Evolutionary conservation across 2,113 vertebrate species (phyloP), one percentile per base, ranked within the genome.

Genomic region (Barnardius zonarius): DNA sequence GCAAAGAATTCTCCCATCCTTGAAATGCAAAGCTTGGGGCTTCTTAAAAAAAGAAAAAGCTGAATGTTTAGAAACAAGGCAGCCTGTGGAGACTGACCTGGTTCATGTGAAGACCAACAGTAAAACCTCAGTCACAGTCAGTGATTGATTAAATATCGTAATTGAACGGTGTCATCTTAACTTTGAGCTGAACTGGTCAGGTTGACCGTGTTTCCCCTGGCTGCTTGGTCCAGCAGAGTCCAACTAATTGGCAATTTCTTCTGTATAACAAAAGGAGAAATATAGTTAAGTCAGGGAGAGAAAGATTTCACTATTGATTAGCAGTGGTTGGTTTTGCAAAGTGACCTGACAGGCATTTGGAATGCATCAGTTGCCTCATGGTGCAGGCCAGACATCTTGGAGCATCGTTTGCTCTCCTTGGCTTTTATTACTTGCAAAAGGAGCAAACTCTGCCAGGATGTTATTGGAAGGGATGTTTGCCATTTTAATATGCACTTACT

Each of bases 341-440:
- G 84, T 57, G 72, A 72, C 94, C 85, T 90, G 96, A 92, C 86
- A 96, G 88, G 83, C 85, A 88, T 88, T 97, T 96, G 93, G 70
- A 86, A 88, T 44, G 22, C 78, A 75, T 92, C 88, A 79, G 73
- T 89, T 92, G 84, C 83, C 94, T 91, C 83, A 4, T 59, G 54
- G 43, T 0, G 8, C 80, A 11, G 81, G 93, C 94, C 91, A 96
- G 92, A 37, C 64, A 43, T 91, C 75, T 80, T 94, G 87, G 78
- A 95, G 92, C 75, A 49, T 6, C 6, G 62, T 85, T 92, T 95
- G 72, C 72, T 94, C 86, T 92, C 79, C 86, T 91, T 67, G 1
- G 7, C 35, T 83, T 93, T 95, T 96, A 97, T 93, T 88, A 54
- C 88, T 94, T 94, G 86, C 91, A 96, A 95, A 94, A 96, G 90